Conservation (phyloP, 2,113 vertebrate species). For the Eulemur macaco region DNA sequence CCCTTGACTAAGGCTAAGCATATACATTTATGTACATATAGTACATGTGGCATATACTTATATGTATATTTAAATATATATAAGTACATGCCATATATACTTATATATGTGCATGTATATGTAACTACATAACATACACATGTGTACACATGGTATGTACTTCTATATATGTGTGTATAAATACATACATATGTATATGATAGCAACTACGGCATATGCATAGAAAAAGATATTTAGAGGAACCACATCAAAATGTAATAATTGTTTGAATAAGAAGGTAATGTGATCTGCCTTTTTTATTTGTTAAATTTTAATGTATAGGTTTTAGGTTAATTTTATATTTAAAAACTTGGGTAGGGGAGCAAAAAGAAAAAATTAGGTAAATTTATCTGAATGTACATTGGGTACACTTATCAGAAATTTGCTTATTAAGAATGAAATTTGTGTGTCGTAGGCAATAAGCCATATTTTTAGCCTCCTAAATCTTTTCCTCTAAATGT, state of each 20-base stretch:
- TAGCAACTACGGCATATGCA: background rate
- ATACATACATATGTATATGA: background rate
- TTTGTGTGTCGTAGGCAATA: conserved; percentile 16
- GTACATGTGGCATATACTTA: background rate
- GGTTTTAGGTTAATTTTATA: conserved; percentile 9
- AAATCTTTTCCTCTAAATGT: conserved; percentile 60
- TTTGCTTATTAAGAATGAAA: conserved; percentile 47
- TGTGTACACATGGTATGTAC: background rate
- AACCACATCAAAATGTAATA: conserved; percentile 30
- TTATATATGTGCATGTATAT: background rate
- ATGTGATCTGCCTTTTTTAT: background rate
- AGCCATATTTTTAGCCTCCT: conserved; percentile 38
- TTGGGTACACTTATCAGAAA: conserved; percentile 10
- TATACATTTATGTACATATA: background rate
- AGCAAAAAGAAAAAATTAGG: conserved; percentile 22
- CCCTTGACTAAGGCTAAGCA: background rate
- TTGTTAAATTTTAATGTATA: conserved; percentile 30
- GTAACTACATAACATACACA: background rate
- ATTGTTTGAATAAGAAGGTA: background rate
- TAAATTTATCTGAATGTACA: background rate
- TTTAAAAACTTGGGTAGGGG: background rate
- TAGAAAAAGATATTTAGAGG: background rate
- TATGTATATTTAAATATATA: background rate
- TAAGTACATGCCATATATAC: background rate
- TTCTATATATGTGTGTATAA: background rate